phyloP scores from a whole-genome alignment of 2,888 invertebrate species.

The Zaprionus bogoriensis region DNA sequence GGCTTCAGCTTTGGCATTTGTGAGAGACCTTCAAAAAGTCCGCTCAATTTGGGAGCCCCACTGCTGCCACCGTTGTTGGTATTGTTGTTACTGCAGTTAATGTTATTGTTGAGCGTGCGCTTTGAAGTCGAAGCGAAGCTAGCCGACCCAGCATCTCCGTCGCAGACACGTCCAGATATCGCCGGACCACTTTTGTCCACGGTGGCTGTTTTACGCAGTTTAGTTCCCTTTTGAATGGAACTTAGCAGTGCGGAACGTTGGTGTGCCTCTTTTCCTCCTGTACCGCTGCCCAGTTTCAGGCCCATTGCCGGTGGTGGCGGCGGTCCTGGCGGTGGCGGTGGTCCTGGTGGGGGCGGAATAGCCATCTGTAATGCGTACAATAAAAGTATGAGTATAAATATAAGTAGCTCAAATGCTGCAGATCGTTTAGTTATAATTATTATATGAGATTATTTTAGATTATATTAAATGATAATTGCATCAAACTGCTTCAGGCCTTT shows the following conservation, averaged over 20 bases:
- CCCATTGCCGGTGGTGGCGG: constrained; percentile 85
- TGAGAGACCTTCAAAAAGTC: constrained; percentile 81
- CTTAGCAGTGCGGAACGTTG: constrained; percentile 88
- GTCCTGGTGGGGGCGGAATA: constrained; percentile 84
- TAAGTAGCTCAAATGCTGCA: no score
- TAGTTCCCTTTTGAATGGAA: constrained; percentile 92
- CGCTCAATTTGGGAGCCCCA: constrained; percentile 81
- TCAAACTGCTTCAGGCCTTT: no score
- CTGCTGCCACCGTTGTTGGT: constrained; percentile 60
- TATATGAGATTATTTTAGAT: no score
- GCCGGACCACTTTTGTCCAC: constrained; percentile 94
- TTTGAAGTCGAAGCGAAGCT: constrained; percentile 21
- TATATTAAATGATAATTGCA: no score
- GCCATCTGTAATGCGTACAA: constrained; percentile 76
- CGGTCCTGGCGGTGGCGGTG: constrained; percentile 87
- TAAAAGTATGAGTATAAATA: background rate
- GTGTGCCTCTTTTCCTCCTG: constrained; percentile 82
- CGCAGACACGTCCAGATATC: constrained; percentile 85
- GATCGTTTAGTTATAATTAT: no score
- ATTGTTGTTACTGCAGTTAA: constrained; percentile 43
- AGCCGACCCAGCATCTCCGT: constrained; percentile 19
- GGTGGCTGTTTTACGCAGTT: constrained; percentile 93
- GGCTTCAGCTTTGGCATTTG: constrained; percentile 83
- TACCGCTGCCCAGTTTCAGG: constrained; percentile 70
- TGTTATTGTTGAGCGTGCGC: constrained; percentile 54